These are phyloP conservation scores for Copidosoma floridanum DNA, from an alignment of 1,140 invertebrate species.

Conservation along the genomic window DNA sequence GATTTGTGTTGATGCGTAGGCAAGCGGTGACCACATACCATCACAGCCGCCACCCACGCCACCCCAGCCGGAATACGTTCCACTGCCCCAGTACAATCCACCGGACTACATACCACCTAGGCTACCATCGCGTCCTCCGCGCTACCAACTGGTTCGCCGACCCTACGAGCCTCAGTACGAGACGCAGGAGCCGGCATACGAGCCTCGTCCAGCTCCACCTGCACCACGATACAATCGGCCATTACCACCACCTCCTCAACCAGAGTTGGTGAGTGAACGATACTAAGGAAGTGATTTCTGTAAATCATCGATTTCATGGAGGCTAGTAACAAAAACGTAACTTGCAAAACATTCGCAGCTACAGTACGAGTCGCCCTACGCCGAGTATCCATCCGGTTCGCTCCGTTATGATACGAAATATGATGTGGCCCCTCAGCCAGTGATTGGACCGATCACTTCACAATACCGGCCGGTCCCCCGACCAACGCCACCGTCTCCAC, in stretches of 20 bases:
- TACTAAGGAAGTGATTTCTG: no score
- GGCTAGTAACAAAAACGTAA: no score
- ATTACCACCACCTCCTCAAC: slow-evolving; percentile 20
- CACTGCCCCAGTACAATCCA: slow-evolving; percentile 65
- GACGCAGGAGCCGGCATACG: slow-evolving; percentile 58
- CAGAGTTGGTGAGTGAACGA: slow-evolving; percentile 2
- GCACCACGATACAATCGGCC: slow-evolving; percentile 38
- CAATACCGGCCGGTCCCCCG: not conserved
- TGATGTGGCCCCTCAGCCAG: not conserved
- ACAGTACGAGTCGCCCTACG: slow-evolving; percentile 49
- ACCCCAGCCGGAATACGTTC: slow-evolving; percentile 60
- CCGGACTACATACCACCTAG: slow-evolving; percentile 58
- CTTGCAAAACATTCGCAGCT: slow-evolving; percentile 20
- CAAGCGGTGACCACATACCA: slow-evolving; percentile 76
- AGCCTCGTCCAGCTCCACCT: slow-evolving; percentile 41
- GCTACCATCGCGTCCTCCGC: slow-evolving; percentile 60
- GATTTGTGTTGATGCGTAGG: slow-evolving; percentile 47
- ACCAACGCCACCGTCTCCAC: not conserved
- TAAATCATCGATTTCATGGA: no score
- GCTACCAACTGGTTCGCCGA: slow-evolving; percentile 55
- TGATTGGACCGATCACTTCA: not conserved
- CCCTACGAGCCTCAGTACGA: slow-evolving; percentile 58
- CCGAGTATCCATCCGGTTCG: slow-evolving; percentile 30
- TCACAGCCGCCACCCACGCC: slow-evolving; percentile 64
- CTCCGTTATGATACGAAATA: slow-evolving; percentile 8